Evolutionary conservation across 2,113 vertebrate genomes (phyloP).

Genomic region (Saimiri boliviensis): DNA sequence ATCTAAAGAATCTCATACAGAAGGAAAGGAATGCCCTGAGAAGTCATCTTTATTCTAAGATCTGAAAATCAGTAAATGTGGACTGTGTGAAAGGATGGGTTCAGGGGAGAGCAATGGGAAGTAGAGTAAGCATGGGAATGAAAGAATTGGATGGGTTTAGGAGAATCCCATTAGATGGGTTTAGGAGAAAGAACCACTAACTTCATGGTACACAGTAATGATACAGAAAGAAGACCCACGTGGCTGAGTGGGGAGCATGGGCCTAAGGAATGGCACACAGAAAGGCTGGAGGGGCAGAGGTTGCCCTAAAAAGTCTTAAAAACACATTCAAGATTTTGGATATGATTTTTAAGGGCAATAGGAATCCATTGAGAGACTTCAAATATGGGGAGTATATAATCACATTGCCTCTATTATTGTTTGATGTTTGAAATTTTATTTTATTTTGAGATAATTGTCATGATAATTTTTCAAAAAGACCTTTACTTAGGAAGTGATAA

Average conservation of each 20-base stretch:
- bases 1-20: not conserved
- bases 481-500: not conserved
- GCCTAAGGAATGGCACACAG: fast-evolving
- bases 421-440: not conserved
- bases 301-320: not conserved
- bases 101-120: too few species aligned
- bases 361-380: not conserved
- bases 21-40: not conserved
- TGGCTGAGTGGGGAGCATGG: not conserved
- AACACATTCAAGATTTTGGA: not conserved
- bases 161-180: not conserved
- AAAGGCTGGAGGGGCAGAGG: not conserved
- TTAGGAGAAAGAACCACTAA: not conserved
- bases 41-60: not conserved
- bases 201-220: not conserved
- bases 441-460: not conserved
- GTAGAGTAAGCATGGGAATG: not conserved
- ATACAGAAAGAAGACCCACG: not conserved
- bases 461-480: not conserved
- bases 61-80: not conserved
- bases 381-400: not conserved
- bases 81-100: not conserved
- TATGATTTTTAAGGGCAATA: not conserved
- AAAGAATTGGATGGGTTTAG: not conserved
- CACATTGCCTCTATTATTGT: not conserved